phyloP scores from a whole-genome alignment of 1,140 invertebrate genomes.

The Trypoxylus dichotomus region DNA sequence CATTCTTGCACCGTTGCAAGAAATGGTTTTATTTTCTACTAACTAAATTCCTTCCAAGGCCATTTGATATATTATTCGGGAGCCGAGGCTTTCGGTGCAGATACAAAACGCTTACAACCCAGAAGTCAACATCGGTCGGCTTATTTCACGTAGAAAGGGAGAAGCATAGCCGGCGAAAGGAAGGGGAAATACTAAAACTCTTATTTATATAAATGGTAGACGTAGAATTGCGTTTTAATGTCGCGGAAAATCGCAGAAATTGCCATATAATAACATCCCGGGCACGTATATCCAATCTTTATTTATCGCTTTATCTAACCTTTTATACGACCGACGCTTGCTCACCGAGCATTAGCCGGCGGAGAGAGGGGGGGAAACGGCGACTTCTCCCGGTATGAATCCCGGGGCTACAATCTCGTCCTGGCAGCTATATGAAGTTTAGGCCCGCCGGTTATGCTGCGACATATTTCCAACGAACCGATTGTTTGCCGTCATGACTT shows the following conservation, averaged over 20 bases:
- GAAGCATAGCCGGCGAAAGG: neutral
- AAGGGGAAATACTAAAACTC: neutral
- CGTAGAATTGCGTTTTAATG: neutral
- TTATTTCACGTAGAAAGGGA: neutral
- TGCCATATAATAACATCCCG: neutral
- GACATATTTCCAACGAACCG: slow-evolving; percentile 4
- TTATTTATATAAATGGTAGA: slow-evolving; percentile 14
- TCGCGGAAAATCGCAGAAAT: neutral
- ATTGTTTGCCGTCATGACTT: neutral
- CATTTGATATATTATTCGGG: too few relatives aligned
- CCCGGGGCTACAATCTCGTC: neutral
- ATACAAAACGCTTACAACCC: neutral
- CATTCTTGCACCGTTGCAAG: neutral
- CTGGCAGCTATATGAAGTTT: neutral
- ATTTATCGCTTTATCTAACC: slow-evolving; percentile 16
- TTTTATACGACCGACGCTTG: neutral
- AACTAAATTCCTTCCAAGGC: neutral
- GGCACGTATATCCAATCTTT: slow-evolving; percentile 8
- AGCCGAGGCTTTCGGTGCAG: too few relatives aligned
- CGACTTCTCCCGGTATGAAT: neutral
- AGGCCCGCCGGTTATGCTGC: neutral
- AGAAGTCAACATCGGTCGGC: neutral
- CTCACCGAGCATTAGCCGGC: neutral
- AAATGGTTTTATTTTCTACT: neutral
- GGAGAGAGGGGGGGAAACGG: neutral